Evolutionary conservation across 2,888 invertebrate species (phyloP).

Genomic region (Lomographa bimaculata): DNA sequence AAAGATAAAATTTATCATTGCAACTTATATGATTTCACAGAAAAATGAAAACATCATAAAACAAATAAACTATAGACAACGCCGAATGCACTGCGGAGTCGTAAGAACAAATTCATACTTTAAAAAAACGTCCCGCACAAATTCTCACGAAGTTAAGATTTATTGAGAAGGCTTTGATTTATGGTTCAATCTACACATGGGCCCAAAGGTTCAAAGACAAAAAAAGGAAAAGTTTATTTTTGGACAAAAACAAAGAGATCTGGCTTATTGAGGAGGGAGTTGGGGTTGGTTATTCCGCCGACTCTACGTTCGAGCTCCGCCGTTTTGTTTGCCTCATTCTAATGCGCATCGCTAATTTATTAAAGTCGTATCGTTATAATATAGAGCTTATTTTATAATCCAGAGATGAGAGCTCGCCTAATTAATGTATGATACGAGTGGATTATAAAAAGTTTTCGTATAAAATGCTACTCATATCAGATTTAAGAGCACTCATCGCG

Average conservation of each 20-base stretch:
- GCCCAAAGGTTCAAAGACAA: slow-evolving; percentile 70
- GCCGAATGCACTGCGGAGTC: slow-evolving; percentile 18
- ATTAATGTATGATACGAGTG: slow-evolving; percentile 20
- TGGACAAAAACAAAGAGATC: slow-evolving; percentile 60
- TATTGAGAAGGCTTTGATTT: slow-evolving; percentile 77
- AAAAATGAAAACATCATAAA: no score
- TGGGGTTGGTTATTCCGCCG: slow-evolving; percentile 44
- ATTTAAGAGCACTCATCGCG: slow-evolving; percentile 15
- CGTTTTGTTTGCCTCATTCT: slow-evolving; percentile 51
- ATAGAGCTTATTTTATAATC: slow-evolving; percentile 40
- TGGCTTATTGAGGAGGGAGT: slow-evolving; percentile 47
- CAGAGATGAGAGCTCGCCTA: slow-evolving; percentile 30
- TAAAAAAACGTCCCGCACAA: slow-evolving; percentile 58
- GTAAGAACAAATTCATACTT: no score
- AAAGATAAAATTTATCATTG: no score
- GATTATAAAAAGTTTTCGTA: slow-evolving; percentile 14
- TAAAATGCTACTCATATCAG: slow-evolving; percentile 13
- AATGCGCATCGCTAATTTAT: slow-evolving; percentile 55
- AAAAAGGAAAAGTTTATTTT: slow-evolving; percentile 67
- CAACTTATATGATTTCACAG: no score
- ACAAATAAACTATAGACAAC: no score
- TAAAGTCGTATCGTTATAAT: slow-evolving; percentile 37
- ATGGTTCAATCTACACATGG: slow-evolving; percentile 73
- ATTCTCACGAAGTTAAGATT: slow-evolving; percentile 69
- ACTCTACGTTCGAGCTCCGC: slow-evolving; percentile 43